Evolutionary conservation across 2,888 invertebrate genomes (phyloP).

Genomic region (Yponomeuta cagnagella): DNA sequence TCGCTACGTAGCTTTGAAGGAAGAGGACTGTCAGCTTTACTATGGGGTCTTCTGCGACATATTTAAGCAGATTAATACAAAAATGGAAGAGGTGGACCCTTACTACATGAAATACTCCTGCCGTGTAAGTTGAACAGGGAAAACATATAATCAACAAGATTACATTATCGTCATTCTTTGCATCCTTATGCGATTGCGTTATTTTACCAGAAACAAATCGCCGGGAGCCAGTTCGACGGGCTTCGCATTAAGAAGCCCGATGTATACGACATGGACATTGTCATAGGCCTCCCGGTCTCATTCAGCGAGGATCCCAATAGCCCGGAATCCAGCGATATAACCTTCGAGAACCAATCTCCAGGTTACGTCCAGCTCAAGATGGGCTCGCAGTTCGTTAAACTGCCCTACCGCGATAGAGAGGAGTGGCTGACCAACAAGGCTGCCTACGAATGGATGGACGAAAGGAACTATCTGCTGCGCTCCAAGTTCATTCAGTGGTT

Average conservation of each 20-base stretch:
- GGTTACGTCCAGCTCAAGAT: slow-evolving; percentile 64
- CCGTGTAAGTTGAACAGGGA: slow-evolving; percentile 34
- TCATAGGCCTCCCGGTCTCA: slow-evolving; percentile 68
- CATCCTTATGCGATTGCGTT: too few relatives aligned
- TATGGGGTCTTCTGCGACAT: slow-evolving; percentile 44
- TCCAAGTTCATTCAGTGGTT: slow-evolving; percentile 72
- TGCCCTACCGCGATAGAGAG: slow-evolving; percentile 36
- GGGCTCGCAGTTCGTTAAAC: slow-evolving; percentile 44
- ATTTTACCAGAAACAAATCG: slow-evolving; percentile 24
- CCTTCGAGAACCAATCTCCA: slow-evolving; percentile 47
- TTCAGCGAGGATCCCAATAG: slow-evolving; percentile 30
- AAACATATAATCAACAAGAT: too few relatives aligned
- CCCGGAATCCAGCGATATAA: slow-evolving; percentile 45
- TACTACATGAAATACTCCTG: slow-evolving; percentile 52
- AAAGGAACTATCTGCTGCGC: slow-evolving; percentile 52
- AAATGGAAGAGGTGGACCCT: slow-evolving; percentile 50
- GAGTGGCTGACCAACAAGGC: slow-evolving; percentile 48
- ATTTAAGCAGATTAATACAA: slow-evolving; percentile 39
- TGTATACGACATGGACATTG: slow-evolving; percentile 77
- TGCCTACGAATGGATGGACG: slow-evolving; percentile 51
- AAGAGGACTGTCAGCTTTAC: slow-evolving; percentile 39
- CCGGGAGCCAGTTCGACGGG: slow-evolving; percentile 77
- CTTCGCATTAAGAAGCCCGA: slow-evolving; percentile 74
- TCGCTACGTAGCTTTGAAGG: slow-evolving; percentile 39
- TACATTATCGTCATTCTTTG: too few relatives aligned